phyloP scores from a whole-genome alignment of 2,797 vertebrate species.

The Sebastes trivittatus region DNA sequence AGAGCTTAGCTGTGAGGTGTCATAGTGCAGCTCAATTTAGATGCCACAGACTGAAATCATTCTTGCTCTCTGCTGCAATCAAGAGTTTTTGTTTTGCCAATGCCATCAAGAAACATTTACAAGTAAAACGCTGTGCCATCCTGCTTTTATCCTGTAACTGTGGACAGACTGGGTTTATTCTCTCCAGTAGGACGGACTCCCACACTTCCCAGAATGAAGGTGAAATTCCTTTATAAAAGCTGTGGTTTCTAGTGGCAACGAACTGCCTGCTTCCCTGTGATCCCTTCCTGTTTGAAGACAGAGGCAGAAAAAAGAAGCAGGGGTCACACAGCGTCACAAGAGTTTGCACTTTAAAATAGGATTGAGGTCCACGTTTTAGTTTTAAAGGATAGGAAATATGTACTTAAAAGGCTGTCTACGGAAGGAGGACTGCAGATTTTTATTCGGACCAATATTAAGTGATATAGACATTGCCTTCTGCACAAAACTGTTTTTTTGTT shows the following conservation, averaged over 20 bases:
- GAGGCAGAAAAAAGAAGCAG: constrained; percentile 32
- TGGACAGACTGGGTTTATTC: constrained; percentile 29
- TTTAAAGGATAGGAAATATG: neutral
- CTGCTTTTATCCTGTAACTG: constrained; percentile 3
- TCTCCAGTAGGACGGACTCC: constrained; percentile 45
- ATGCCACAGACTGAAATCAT: neutral
- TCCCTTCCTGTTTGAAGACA: constrained; percentile 52
- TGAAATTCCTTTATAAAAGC: constrained; percentile 74
- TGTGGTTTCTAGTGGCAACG: constrained; percentile 72
- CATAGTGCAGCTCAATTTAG: constrained; percentile 30
- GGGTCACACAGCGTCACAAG: constrained; percentile 32
- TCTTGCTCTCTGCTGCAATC: neutral
- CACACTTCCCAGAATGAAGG: constrained; percentile 63
- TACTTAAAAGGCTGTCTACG: neutral
- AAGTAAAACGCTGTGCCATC: neutral
- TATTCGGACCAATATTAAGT: neutral
- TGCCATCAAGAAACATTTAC: neutral
- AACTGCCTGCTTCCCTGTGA: constrained; percentile 60
- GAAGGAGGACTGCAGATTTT: neutral
- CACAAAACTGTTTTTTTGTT: neutral
- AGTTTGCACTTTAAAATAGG: constrained; percentile 33
- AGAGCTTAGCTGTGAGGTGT: constrained; percentile 24
- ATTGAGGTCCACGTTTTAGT: neutral
- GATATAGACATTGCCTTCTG: neutral
- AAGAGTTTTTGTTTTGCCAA: neutral